Evolutionary conservation across 2,888 invertebrate genomes (phyloP).

Genomic region (Gnatocerus cornutus): DNA sequence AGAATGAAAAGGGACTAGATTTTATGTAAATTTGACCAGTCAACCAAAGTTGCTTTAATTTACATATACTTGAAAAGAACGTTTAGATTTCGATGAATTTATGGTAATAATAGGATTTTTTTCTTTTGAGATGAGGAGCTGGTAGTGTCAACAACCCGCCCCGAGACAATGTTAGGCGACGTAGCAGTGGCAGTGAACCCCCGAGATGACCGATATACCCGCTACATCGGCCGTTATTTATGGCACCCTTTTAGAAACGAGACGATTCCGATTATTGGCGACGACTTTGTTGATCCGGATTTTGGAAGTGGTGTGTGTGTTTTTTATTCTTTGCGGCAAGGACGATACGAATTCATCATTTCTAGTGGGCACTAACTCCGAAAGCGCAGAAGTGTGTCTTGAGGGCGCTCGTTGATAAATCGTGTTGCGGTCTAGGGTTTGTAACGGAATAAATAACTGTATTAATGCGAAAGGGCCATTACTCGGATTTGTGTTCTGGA

Average conservation of each 20-base stretch:
- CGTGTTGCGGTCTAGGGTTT: conserved; percentile 6
- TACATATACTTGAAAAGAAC: too few species aligned
- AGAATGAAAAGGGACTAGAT: too few species aligned
- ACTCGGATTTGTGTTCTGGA: conserved; percentile 12
- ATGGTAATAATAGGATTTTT: neutral
- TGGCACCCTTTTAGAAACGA: conserved; percentile 92
- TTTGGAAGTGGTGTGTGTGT: conserved; percentile 90
- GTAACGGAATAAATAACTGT: conserved; percentile 19
- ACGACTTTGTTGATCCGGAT: conserved; percentile 94
- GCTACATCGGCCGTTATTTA: conserved; percentile 85
- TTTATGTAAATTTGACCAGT: too few species aligned
- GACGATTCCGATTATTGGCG: conserved; percentile 89
- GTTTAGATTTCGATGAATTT: too few species aligned
- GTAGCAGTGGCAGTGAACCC: conserved; percentile 99
- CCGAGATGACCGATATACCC: conserved; percentile 84
- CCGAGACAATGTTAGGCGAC: conserved; percentile 99
- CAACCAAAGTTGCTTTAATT: too few species aligned
- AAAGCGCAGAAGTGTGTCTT: conserved; percentile 7
- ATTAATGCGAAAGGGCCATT: conserved; percentile 23
- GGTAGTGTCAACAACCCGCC: conserved; percentile 96
- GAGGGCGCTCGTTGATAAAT: conserved; percentile 14
- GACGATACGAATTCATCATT: conserved; percentile 5
- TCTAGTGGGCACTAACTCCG: neutral
- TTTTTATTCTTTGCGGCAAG: conserved; percentile 9
- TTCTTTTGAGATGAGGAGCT: conserved; percentile 80